Evolutionary conservation across 2,888 invertebrate species (phyloP), one percentile per base, ranked within the genome.

Genomic region (Limnephilus auricula): DNA sequence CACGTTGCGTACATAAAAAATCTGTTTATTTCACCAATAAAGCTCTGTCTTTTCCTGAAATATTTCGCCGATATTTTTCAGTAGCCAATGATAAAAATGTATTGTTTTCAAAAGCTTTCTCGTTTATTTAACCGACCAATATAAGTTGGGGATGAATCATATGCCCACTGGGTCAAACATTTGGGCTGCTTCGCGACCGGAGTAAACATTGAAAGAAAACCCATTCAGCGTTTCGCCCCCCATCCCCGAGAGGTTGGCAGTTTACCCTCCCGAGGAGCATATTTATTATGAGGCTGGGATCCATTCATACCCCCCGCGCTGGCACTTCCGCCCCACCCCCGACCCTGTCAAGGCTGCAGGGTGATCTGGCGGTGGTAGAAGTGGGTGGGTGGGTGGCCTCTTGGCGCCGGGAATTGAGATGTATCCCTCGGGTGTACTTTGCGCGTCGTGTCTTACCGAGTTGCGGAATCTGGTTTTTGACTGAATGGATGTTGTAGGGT

Each of bases 121-220:
- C 25, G n/a, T 65, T 65, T 65, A n/a, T 65, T 65, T 65, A 25
- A 65, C 25, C 9, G 65, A n/a, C 65, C 65, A 25, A 65, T 25
- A 65, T 65, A 65, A 65, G 65, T 65, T 65, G 65, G 65, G 65
- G 65, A 65, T 65, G 65, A 65, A 65, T 65, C 65, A 65, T n/a
- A 65, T 65, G 65, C 25, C 65, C 65, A 65, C 25, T 65, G 65
- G 65, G 65, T 25, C 65, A 65, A 65, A 65, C 25, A 40, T 40
- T n/a, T n/a, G n/a, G 2, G 45, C 45, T 50, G 45, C 65, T 25
- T 65, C 65, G 65, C 45, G 65, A n/a, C 65, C 6, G 25, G n/a
- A 65, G 25, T 65, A 65, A 65, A 65, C 65, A 65, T 65, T 65
- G 65, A 25, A 65, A 65, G 65, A 65, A 65, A 65, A n/a, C 25